These are phyloP conservation scores for Sphaerophoria rueppellii DNA, from an alignment of 2,888 invertebrate genomes.

Conservation along the genomic window DNA sequence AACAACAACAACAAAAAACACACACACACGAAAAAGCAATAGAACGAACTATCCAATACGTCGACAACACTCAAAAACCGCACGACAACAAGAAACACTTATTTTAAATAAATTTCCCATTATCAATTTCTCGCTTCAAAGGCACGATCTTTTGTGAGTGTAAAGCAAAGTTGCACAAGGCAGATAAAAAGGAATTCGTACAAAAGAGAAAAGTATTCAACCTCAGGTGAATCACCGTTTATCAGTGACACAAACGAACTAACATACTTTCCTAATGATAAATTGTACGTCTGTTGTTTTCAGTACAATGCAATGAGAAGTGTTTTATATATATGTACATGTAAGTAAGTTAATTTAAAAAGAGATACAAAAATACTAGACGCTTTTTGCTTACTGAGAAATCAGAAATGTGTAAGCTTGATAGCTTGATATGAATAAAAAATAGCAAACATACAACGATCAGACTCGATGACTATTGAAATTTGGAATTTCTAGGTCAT, in stretches of 20 bases:
- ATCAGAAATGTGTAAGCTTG: too few species aligned
- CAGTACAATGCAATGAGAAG: too few species aligned
- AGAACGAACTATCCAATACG: not conserved
- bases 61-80: not conserved
- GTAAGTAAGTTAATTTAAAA: too few species aligned
- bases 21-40: not conserved
- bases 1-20: not conserved
- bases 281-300: not conserved
- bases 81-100: constrained; percentile 28
- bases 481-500: constrained; percentile 69
- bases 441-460: not conserved
- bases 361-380: too few species aligned
- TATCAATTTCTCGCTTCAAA: not conserved
- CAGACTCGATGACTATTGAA: constrained; percentile 56
- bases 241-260: constrained; percentile 2
- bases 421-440: too few species aligned
- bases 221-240: constrained; percentile 37
- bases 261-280: not conserved
- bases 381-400: too few species aligned
- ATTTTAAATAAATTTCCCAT: constrained; percentile 14
- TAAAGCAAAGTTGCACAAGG: constrained; percentile 12
- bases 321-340: too few species aligned
- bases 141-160: constrained; percentile 3
- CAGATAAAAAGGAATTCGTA: not conserved
- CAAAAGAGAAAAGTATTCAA: constrained; percentile 7